Evolutionary conservation across 2,113 vertebrate genomes (phyloP), one percentile per base, ranked within the genome.

Genomic region (Zootoca vivipara): DNA sequence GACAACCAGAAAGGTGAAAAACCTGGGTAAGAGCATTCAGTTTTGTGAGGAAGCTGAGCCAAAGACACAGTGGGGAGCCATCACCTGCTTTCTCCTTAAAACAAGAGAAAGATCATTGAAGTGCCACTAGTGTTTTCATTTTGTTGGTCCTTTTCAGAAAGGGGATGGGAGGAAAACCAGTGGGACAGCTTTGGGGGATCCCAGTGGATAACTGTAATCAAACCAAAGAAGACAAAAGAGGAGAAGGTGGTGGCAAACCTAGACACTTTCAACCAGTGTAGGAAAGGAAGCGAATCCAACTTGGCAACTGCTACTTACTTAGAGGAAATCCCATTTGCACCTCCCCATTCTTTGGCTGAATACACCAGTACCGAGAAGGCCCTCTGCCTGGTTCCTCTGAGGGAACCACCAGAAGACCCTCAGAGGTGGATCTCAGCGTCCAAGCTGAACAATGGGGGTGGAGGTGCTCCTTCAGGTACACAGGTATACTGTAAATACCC

Each of bases 161-260:
- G 38, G 35, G 6, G 73, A 82, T 46, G 42, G 8, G 12, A 33
- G 70, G 58, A 20, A 52, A 65, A n/a, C n/a, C 20, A 65, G 75
- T 75, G 28, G 56, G 56, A 35, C n/a, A 28, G 7, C 30, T 6
- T 28, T 38, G 82, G 30, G 58, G 12, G 30, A 4, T 46, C 46
- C 56, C 86, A 75, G 26, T 46, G 70, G 58, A 67, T 87, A 75
- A 18, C 30, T 75, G 74, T 82, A 87, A 75, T 73, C 40, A 67
- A 52, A 88, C 56, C 40, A 77, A 77, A 40, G 30, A 35, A 35
- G 58, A 82, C 18, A 13, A 20, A 75, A 33, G 42, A 22, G 33
- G 35, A 40, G 46, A n/a, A 72, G 38, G 38, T 20, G 4, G 5
- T n/a, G 4, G 10, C 70, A 75, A 67, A 42, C 13, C n/a, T 65